These are phyloP conservation scores for Sylvietta virens DNA, from an alignment of 2,113 vertebrate genomes.

Conservation along the genomic window DNA sequence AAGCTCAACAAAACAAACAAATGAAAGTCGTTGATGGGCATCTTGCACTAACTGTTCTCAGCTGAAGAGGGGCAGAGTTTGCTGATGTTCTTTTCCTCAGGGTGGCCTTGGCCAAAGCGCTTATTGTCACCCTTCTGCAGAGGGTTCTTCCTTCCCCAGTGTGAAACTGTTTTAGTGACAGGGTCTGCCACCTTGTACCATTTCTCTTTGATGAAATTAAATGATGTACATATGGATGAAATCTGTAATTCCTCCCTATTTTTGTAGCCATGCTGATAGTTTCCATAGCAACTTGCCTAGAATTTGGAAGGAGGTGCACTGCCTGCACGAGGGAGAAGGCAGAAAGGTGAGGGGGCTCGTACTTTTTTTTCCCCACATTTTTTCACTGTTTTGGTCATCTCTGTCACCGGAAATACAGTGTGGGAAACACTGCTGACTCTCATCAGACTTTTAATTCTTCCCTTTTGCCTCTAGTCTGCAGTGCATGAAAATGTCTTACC, in stretches of 20 bases:
- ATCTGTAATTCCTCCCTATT: not conserved
- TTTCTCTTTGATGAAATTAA: not conserved
- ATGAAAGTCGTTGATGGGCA: not conserved
- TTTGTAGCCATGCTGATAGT: not conserved
- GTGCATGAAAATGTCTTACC: not conserved
- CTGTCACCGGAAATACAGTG: not conserved
- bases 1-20: not conserved
- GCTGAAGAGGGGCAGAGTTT: not conserved
- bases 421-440: not conserved
- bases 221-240: not conserved
- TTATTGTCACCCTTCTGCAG: not conserved
- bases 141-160: not conserved
- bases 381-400: not conserved
- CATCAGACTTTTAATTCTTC: not conserved
- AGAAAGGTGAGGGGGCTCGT: not conserved
- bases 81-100: not conserved
- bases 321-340: not conserved
- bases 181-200: not conserved
- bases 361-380: not conserved
- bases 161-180: not conserved
- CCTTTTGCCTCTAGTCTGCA: not conserved
- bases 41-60: not conserved
- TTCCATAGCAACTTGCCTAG: slow-evolving; percentile 17
- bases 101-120: not conserved
- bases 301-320: not conserved